Base-by-base conservation (phyloP, 2,113 vertebrate species). In the Ptilorrhoa leucosticta region DNA sequence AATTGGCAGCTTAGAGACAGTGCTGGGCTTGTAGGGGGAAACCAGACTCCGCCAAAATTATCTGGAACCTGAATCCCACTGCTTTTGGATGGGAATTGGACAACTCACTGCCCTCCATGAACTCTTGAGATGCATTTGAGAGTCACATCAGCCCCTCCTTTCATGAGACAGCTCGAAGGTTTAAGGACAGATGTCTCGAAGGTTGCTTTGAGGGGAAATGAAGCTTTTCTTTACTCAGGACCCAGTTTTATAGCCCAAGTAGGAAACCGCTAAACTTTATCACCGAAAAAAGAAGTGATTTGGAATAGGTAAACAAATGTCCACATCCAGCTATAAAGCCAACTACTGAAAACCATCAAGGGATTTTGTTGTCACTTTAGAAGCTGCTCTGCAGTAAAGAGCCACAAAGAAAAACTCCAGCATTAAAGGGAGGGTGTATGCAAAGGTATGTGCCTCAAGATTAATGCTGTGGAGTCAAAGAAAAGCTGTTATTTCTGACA, bases 401-500 rank as follows among this genome's bases (percentile, higher is more conserved):
- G 87, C 50, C 61, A 73, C 20, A 7, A 48, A 78, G 45, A 71
- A 88, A 85, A 89, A 35, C 75, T 69, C 57, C 11, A 48, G 56
- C 77, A 45, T 96, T 91, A 94, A 87, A 73, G 83, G 31, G 33
- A 95, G 66, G 93, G 50, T 60, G 42, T 16, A 84, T 2, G n/a
- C 71, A 93, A 96, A 96, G 81, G 87, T 90, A 71, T 90, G 85
- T 75, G 86, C 83, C 58, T 89, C 44, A 82, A 96, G 95, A 96
- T 96, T 93, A 95, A 97, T 97, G 96, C 83, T n/a, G 69, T 3
- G 53, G 72, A 97, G 89, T 96, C 91, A 97, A 97, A 95, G 93
- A 96, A 97, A 96, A 94, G 87, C 89, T 96, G 93, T 95, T 94
- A 95, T 94, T 97, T 97, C 94, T 97, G 97, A 98, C 96, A 98